phyloP scores from a whole-genome alignment of 1,140 invertebrate species.

The Hormaphis cornu region DNA sequence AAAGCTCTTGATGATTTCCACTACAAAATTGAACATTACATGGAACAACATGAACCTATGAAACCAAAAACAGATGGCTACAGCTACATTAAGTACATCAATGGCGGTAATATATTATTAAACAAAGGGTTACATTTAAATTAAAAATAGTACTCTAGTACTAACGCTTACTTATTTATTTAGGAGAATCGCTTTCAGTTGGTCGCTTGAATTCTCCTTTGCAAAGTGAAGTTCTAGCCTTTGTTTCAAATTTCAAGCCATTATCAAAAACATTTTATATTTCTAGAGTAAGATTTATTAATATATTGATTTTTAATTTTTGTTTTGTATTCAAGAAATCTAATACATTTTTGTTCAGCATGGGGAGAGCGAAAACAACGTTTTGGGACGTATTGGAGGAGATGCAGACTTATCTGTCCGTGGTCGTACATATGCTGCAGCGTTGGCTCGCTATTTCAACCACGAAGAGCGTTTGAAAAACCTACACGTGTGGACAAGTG shows the following conservation, averaged over 20 bases:
- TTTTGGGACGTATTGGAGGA: slow-evolving; percentile 81
- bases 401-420: slow-evolving; percentile 72
- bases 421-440: slow-evolving; percentile 67
- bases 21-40: slow-evolving; percentile 76
- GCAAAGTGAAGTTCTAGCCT: slow-evolving; percentile 65
- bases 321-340: slow-evolving; percentile 41
- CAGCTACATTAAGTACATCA: slow-evolving; percentile 60
- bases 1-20: slow-evolving; percentile 71
- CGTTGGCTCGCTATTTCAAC: slow-evolving; percentile 64
- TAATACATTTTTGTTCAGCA: slow-evolving; percentile 52
- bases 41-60: slow-evolving; percentile 67
- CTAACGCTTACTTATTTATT: neutral
- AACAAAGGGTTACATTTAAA: neutral
- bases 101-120: slow-evolving; percentile 51
- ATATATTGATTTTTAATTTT: slow-evolving; percentile 38
- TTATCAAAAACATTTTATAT: slow-evolving; percentile 63
- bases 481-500: slow-evolving; percentile 79
- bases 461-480: slow-evolving; percentile 52
- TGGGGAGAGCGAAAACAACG: slow-evolving; percentile 85
- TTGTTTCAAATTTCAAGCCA: slow-evolving; percentile 63
- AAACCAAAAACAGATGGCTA: slow-evolving; percentile 47
- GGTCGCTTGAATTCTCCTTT: slow-evolving; percentile 56
- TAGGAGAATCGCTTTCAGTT: slow-evolving; percentile 49
- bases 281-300: slow-evolving; percentile 50
- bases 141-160: neutral